Evolutionary conservation across 2,888 invertebrate genomes (phyloP), one percentile per base, ranked within the genome.

Genomic region (Globia sparganii): DNA sequence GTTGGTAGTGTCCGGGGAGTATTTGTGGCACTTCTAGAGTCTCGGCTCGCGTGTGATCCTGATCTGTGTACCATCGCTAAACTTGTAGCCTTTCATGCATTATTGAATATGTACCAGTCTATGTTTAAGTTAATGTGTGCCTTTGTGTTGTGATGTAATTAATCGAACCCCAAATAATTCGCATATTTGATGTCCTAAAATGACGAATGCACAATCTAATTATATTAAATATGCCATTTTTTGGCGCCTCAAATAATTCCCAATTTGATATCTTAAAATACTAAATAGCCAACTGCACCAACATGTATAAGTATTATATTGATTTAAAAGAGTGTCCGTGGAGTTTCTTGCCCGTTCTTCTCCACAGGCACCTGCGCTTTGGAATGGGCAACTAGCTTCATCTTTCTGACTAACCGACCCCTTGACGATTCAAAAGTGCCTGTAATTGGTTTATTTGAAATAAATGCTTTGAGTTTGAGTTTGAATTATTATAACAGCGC

Each of bases 11-110:
- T 11, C 49, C 5, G 25, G 11, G 34, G 2, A 28, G 43, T 46
- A 31, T 21, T 13, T 3, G 76, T 0, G 62, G 18, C 70, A 78
- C 37, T 66, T 37, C 8, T 76, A 37, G 53, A 28, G 78, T 56
- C 43, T 66, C 43, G 0, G 53, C 46, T 46, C 2, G 31, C 6
- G 13, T 21, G 21, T n/a, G 37, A 15, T 21, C 73, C 13, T 21
- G 37, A 15, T 21, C 73, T 28, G 43, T 37, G 28, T 9, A 25
- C 40, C 6, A 1, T 28, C 15, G n/a, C 6, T 59, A 6, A 34
- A 28, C 72, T 68, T 49, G 15, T 37, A 53, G 5, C 25, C 11
- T 31, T 21, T 40, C 37, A 9, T 5, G 3, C 25, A 31, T 43
- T 31, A 11, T 34, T 61, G 4, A 21, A 21, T 28, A 4, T 37